Evolutionary conservation across 2,888 invertebrate species (phyloP).

Genomic region (Linnaemya vulpina): DNA sequence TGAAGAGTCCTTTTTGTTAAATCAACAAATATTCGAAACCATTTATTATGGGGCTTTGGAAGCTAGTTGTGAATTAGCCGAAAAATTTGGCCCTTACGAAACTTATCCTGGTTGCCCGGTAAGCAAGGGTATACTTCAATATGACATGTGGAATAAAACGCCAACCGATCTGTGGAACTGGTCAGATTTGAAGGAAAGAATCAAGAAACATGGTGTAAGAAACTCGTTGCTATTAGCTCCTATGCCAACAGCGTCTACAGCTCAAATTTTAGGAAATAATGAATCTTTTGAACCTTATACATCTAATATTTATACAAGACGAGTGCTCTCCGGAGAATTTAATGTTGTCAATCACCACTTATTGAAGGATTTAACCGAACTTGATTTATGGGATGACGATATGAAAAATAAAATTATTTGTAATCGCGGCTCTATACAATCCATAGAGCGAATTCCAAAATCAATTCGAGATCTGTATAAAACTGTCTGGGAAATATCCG

Average conservation of each 20-base stretch:
- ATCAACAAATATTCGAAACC: constrained; percentile 98
- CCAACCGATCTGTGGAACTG: constrained; percentile 96
- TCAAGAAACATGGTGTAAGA: constrained; percentile 93
- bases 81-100: constrained; percentile 92
- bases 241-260: constrained; percentile 99
- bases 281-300: constrained; percentile 99
- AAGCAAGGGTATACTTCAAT: constrained; percentile 97
- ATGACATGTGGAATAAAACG: constrained; percentile 98
- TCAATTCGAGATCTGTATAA: constrained; percentile 94
- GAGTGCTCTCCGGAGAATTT: constrained; percentile 98
- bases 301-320: constrained; percentile 96
- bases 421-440: constrained; percentile 95
- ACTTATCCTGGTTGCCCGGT: constrained; percentile 96
- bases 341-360: constrained; percentile 98
- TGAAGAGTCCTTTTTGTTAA: constrained; percentile 91
- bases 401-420: constrained; percentile 98
- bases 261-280: constrained; percentile 99
- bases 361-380: constrained; percentile 94
- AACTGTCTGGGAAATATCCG: constrained; percentile 98
- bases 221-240: constrained; percentile 97
- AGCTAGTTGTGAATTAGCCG: constrained; percentile 96
- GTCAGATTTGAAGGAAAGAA: constrained; percentile 91
- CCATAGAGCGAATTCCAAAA: constrained; percentile 92
- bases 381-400: constrained; percentile 95
- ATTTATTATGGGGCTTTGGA: constrained; percentile 98